Evolutionary conservation across 2,113 vertebrate genomes (phyloP), one percentile per base, ranked within the genome.

Genomic region (Hymenochirus boettgeri): DNA sequence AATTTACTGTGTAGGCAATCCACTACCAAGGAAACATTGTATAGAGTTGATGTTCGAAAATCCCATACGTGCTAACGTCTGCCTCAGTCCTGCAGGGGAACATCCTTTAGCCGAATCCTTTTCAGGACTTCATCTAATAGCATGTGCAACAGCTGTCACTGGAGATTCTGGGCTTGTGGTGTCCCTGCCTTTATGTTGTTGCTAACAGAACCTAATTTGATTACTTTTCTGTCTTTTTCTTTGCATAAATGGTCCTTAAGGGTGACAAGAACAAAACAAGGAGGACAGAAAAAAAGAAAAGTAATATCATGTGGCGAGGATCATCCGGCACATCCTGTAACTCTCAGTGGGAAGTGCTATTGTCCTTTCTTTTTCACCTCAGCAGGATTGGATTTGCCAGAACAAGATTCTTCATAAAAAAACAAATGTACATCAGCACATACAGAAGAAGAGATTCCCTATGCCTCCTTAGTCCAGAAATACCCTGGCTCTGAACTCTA

Each of bases 141-240:
- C 77, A 77, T 83, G 75, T 57, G 56, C 71, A 71, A 81, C 87
- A 91, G 88, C 87, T 89, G 88, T 83, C 71, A 73, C 83, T 58
- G 17, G 74, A 77, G 80, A 84, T 80, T 72, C 74, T 69, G 53
- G 10, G 52, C 52, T 53, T 45, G 37, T 48, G 52, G 39, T 23
- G 55, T 66, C 48, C 46, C 50, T 35, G 31, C 54, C 33, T 23
- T 18, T 52, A 17, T 53, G 47, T 50, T 67, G 56, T 60, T 59
- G 65, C 74, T 76, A 74, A 74, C 70, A 78, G 73, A 70, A 66
- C 72, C 72, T 83, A 83, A 84, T 82, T 72, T 22, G 59, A 60
- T 75, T 80, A 73, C 62, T 69, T 52, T 74, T 72, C 50, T 57
- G 65, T 39, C 33, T 18, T 21, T 7, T 9, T 21, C 23, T 46